A percentile compares a stretch with the other conserved stretches of the same genome.
phyloP scores from a whole-genome alignment of 2,888 invertebrate genomes.

The Seladonia tumulorum region DNA sequence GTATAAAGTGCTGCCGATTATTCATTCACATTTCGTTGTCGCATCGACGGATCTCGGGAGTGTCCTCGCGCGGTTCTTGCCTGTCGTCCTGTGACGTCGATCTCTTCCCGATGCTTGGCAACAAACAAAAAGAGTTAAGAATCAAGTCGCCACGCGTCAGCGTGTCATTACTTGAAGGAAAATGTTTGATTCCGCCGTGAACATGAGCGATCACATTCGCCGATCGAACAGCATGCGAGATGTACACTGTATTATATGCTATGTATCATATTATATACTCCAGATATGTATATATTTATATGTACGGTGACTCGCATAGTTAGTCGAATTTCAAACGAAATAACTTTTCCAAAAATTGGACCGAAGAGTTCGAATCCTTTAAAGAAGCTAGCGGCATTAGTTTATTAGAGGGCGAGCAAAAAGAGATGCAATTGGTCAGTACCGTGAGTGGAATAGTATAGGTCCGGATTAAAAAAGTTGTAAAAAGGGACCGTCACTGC shows the following conservation, averaged over 20 bases:
- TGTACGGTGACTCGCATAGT: not conserved
- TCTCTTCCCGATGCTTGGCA: not conserved
- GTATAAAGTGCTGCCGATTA: slow-evolving; percentile 25
- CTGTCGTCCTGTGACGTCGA: not conserved
- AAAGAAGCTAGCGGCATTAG: not conserved
- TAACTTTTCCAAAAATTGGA: not conserved
- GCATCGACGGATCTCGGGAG: slow-evolving; percentile 33
- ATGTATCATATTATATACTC: not conserved
- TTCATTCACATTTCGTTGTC: slow-evolving; percentile 30
- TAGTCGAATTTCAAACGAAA: not conserved
- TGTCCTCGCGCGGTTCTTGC: slow-evolving; percentile 9
- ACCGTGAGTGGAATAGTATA: not conserved
- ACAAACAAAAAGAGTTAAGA: not conserved
- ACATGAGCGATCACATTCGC: not conserved
- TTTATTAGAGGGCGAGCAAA: not conserved
- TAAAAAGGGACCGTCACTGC: not conserved
- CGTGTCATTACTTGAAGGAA: slow-evolving; percentile 30
- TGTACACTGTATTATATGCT: slow-evolving; percentile 6
- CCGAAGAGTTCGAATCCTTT: not conserved
- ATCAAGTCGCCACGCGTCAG: slow-evolving; percentile 26
- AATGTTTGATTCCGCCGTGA: slow-evolving; percentile 54
- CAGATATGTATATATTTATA: not conserved
- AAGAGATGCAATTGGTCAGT: not conserved
- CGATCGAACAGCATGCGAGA: not conserved
- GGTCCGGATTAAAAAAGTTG: too few species aligned